Evolutionary conservation across 1,140 invertebrate species (phyloP).

Genomic region (Rhynchophorus ferrugineus): DNA sequence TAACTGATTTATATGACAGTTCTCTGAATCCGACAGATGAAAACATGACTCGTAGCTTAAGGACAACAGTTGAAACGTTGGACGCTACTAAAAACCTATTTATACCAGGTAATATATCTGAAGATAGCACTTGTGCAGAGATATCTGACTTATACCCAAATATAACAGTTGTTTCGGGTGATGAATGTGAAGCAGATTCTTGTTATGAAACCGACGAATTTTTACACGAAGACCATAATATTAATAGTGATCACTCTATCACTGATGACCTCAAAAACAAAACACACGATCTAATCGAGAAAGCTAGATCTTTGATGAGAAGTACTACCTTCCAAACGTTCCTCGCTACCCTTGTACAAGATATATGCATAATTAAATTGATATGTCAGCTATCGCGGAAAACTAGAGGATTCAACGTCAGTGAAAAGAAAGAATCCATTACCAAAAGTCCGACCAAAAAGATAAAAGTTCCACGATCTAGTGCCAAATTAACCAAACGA

Average conservation of each 20-base stretch:
- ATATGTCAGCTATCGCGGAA: constrained; percentile 19
- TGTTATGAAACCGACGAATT: constrained; percentile 1
- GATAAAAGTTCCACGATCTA: background rate
- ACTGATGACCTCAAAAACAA: background rate
- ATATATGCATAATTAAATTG: constrained; percentile 21
- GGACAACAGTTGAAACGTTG: background rate
- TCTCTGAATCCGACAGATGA: constrained; percentile 2
- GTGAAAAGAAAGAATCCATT: background rate
- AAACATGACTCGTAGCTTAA: constrained; percentile 7
- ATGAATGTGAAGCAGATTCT: background rate
- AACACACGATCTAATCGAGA: background rate
- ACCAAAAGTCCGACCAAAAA: constrained; percentile 1
- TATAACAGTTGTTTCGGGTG: background rate
- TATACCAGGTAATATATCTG: background rate
- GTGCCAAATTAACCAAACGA: background rate
- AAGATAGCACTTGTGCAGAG: background rate
- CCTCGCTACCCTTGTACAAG: constrained; percentile 18
- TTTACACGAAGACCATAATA: background rate
- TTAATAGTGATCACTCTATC: background rate
- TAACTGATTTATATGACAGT: constrained; percentile 4
- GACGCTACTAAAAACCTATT: background rate
- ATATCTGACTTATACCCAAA: background rate
- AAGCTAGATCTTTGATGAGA: constrained; percentile 8
- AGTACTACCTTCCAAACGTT: constrained; percentile 18
- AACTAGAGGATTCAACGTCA: background rate